These are phyloP conservation scores for Itoplectis maculator DNA, from an alignment of 2,888 invertebrate species.

Conservation along the genomic window DNA sequence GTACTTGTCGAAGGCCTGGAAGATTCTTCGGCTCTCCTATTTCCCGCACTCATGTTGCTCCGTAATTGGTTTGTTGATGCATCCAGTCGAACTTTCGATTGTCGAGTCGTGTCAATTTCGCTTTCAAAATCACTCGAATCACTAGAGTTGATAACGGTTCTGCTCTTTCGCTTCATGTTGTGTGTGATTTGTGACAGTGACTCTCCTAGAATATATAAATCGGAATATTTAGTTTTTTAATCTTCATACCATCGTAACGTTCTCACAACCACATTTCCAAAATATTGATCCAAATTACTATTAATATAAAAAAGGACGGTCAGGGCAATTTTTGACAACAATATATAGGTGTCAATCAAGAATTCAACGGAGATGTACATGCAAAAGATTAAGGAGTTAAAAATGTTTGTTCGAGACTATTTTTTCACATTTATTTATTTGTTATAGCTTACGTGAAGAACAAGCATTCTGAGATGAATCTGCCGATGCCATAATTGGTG, in stretches of 20 bases:
- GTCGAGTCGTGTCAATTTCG: constrained; percentile 12
- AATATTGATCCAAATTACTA: background rate
- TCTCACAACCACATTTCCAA: background rate
- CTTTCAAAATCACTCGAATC: constrained; percentile 10
- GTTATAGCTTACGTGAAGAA: background rate
- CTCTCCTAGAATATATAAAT: constrained; percentile 10
- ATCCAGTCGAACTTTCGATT: constrained; percentile 16
- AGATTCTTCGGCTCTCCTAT: constrained; percentile 17
- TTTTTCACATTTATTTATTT: background rate
- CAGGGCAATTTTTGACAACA: background rate
- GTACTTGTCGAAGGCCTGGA: constrained; percentile 16
- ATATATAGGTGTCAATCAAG: background rate
- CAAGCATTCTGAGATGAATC: too few species aligned
- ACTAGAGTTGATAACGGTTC: background rate
- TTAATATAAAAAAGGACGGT: background rate
- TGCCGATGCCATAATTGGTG: too few species aligned
- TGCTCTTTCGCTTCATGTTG: background rate
- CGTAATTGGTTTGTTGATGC: constrained; percentile 15
- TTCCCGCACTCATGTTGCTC: constrained; percentile 17
- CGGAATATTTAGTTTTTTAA: background rate
- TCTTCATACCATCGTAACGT: background rate
- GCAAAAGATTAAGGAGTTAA: background rate
- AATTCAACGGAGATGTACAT: background rate
- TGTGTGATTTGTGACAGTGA: constrained; percentile 18
- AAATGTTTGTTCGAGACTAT: background rate